Evolutionary conservation across 2,888 invertebrate genomes (phyloP).

Genomic region (Lottia gigantea): DNA sequence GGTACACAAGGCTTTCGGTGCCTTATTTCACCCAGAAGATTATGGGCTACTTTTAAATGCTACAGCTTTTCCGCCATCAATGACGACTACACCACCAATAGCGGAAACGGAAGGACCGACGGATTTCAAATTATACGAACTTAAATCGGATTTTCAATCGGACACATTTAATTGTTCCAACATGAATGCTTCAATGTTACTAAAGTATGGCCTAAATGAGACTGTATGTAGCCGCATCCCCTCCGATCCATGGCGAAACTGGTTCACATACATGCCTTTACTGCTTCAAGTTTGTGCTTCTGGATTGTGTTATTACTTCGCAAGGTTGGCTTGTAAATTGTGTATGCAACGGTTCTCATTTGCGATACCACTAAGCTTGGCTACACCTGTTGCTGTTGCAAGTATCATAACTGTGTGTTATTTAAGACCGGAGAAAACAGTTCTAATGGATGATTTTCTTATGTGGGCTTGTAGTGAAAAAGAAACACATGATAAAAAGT

Average conservation of each 20-base stretch:
- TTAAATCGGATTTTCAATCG: neutral
- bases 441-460: conserved; percentile 34
- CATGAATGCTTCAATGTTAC: conserved; percentile 1
- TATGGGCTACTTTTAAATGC: neutral
- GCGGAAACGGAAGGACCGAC: neutral
- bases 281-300: conserved; percentile 62
- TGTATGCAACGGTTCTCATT: conserved; percentile 69
- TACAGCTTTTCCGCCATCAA: neutral
- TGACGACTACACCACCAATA: conserved; percentile 15
- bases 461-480: conserved; percentile 46
- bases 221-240: conserved; percentile 33
- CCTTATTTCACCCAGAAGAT: conserved; percentile 16
- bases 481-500: conserved; percentile 33
- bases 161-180: neutral
- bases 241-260: conserved; percentile 37
- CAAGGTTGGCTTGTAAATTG: conserved; percentile 70
- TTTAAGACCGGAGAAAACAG: conserved; percentile 25
- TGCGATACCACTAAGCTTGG: conserved; percentile 66
- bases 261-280: conserved; percentile 37
- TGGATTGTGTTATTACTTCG: conserved; percentile 69
- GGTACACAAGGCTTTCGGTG: conserved; percentile 33
- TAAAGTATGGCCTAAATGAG: conserved; percentile 18
- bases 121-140: neutral
- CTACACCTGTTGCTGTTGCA: conserved; percentile 63
- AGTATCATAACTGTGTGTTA: conserved; percentile 39